phyloP scores from a whole-genome alignment of 2,888 invertebrate genomes.

The Coremacera marginata region DNA sequence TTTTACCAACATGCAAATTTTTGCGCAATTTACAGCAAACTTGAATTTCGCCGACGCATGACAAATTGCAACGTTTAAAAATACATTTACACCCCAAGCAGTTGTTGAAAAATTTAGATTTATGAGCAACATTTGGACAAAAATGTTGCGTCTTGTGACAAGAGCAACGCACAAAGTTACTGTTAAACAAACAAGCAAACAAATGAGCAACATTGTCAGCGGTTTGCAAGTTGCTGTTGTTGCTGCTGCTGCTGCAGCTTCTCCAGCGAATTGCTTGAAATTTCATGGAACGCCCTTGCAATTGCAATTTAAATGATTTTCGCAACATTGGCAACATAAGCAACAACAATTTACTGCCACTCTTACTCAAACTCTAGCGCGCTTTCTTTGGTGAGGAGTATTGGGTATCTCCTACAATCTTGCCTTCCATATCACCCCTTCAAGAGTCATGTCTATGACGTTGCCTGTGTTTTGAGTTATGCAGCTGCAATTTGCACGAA shows the following conservation, averaged over 20 bases:
- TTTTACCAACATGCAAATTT: too few relatives aligned
- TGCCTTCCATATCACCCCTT: background rate
- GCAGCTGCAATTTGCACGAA: conserved; percentile 23
- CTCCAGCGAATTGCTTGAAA: background rate
- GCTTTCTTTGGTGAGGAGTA: background rate
- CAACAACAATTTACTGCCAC: background rate
- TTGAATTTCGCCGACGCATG: too few relatives aligned
- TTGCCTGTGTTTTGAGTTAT: background rate
- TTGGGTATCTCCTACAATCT: background rate
- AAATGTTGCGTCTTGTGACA: conserved; percentile 1
- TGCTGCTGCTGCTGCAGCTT: too few relatives aligned
- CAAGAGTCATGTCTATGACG: too few relatives aligned
- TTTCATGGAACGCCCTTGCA: background rate
- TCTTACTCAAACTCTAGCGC: background rate
- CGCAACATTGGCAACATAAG: background rate
- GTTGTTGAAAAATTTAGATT: conserved; percentile 20
- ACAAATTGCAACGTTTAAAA: too few relatives aligned
- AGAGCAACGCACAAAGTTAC: background rate
- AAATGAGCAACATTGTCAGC: conserved; percentile 2
- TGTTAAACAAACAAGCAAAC: background rate
- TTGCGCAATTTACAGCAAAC: too few relatives aligned
- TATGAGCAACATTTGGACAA: conserved; percentile 26
- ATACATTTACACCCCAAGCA: background rate
- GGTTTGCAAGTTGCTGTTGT: background rate
- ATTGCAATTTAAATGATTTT: background rate